Evolutionary conservation across 1,140 invertebrate genomes (phyloP).

Genomic region (Leptopilina boulardi): DNA sequence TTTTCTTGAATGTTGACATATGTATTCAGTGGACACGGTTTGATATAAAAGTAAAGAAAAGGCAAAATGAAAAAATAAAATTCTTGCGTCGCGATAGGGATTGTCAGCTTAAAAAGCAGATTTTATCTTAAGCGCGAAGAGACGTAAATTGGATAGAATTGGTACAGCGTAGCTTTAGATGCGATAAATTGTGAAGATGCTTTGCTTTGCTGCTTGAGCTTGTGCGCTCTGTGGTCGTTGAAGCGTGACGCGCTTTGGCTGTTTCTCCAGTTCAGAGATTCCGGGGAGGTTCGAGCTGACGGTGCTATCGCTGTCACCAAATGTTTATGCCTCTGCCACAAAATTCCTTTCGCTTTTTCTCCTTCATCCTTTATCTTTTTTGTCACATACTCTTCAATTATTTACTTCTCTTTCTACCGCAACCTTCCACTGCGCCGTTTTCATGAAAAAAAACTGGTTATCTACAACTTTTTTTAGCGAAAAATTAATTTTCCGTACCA

Average conservation of each 20-base stretch:
- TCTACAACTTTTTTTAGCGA: too few species aligned
- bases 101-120: neutral
- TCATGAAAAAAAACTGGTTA: too few species aligned
- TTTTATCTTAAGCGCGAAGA: slow-evolving; percentile 9
- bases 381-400: slow-evolving; percentile 3
- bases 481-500: neutral
- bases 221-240: slow-evolving; percentile 11
- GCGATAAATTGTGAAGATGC: slow-evolving; percentile 33
- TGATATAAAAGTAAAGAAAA: neutral
- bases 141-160: slow-evolving; percentile 32
- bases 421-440: too few species aligned
- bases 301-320: slow-evolving; percentile 35
- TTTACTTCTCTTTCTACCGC: neutral
- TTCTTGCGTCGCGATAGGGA: neutral
- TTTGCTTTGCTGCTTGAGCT: slow-evolving; percentile 23
- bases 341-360: slow-evolving; percentile 19
- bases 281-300: slow-evolving; percentile 46
- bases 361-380: slow-evolving; percentile 29
- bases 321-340: slow-evolving; percentile 53
- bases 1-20: neutral
- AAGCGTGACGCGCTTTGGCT: slow-evolving; percentile 24
- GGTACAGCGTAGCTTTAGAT: neutral
- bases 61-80: neutral
- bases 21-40: neutral
- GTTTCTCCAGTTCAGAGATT: slow-evolving; percentile 37